Evolutionary conservation across 2,888 invertebrate species (phyloP).

Genomic region (Leucoma salicis): DNA sequence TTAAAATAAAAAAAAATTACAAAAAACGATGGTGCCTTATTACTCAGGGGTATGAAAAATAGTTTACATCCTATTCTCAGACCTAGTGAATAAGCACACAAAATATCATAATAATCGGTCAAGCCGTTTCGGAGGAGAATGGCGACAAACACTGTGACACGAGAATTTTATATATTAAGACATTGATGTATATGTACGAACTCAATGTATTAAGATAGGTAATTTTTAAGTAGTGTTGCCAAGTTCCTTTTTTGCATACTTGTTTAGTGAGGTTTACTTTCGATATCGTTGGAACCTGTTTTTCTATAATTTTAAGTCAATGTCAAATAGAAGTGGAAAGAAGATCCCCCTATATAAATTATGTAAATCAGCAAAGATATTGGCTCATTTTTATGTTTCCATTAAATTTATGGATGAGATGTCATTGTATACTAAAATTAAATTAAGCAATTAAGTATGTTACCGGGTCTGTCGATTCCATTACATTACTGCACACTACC

Average conservation of each 20-base stretch:
- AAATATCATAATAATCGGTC: too few relatives aligned
- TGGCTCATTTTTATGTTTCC: constrained; percentile 14
- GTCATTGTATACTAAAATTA: constrained; percentile 2
- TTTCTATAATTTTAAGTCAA: constrained; percentile 65
- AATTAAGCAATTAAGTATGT: constrained; percentile 8
- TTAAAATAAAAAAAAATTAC: too few relatives aligned
- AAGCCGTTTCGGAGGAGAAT: too few relatives aligned
- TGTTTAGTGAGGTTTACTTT: constrained; percentile 54
- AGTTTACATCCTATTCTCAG: too few relatives aligned
- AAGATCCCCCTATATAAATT: constrained; percentile 39
- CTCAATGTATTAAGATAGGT: constrained; percentile 17
- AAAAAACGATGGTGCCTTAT: too few relatives aligned
- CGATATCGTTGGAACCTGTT: constrained; percentile 60
- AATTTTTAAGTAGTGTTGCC: constrained; percentile 9
- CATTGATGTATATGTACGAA: too few relatives aligned
- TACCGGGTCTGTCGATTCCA: constrained; percentile 7
- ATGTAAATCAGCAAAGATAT: constrained; percentile 20
- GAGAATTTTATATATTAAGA: too few relatives aligned
- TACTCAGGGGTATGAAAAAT: too few relatives aligned
- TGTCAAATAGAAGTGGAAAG: constrained; percentile 63
- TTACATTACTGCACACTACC: not conserved
- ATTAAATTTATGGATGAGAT: not conserved
- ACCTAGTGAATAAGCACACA: too few relatives aligned
- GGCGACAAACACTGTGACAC: too few relatives aligned
- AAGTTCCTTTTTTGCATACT: constrained; percentile 42